Evolutionary conservation across 2,113 vertebrate species (phyloP), one percentile per base, ranked within the genome.

Genomic region (Brachionichthys hirsutus): DNA sequence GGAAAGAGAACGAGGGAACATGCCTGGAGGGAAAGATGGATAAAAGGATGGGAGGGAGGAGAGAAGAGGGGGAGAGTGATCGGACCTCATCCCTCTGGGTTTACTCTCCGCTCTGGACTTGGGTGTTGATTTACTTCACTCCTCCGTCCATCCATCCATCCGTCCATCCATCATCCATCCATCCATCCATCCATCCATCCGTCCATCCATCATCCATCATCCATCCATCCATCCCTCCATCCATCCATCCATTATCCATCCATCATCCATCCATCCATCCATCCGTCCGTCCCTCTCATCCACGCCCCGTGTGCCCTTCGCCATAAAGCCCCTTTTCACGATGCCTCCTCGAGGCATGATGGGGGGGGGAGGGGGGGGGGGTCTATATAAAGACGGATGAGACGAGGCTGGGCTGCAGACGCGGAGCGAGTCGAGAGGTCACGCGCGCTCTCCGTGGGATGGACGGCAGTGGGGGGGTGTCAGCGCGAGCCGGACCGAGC

Each of bases 381-480:
- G 73, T 84, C 65, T 84, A 73, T 84, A 82, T 86, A 85, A 82
- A 82, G 84, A 52, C 40, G 14, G 63, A 79, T 75, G 70, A 71
- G 73, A 78, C 30, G 3, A 52, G 43, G 53, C 48, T 8, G 62
- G 54, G 40, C 70, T 24, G 22, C 20, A 36, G 61, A 73, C 74
- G 42, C 20, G 67, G 24, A 43, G 58, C 41, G 72, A 73, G 62
- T 73, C 52, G 65, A 18, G 71, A 75, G 74, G 75, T 82, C 70
- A 64, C 9, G 20, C 42, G 12, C 49, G 44, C 57, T 43, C 18
- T 44, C 4, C 15, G 15, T 47, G 36, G 44, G 50, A 72, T 69
- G 50, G 35, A 46, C 12, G 67, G 61, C 54, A 24, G 49, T 1
- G 40, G 14, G 30, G 15, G 34, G 12, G 64, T 58, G 59, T 59